phyloP scores from a whole-genome alignment of 2,797 vertebrate species.

The Sebastiscus tertius region DNA sequence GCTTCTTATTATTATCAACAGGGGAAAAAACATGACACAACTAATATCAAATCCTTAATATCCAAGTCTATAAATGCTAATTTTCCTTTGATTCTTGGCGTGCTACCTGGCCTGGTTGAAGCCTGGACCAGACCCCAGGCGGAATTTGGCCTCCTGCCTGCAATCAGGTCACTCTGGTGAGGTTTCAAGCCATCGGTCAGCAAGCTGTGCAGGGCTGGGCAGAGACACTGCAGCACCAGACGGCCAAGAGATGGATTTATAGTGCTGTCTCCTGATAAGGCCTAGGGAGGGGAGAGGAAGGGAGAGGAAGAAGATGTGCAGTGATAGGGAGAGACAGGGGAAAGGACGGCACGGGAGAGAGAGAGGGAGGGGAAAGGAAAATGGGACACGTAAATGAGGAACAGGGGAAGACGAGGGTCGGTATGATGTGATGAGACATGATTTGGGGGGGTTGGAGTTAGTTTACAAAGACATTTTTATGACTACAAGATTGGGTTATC shows the following conservation, averaged over 20 bases:
- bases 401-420: background rate
- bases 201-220: conserved; percentile 89
- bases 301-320: conserved; percentile 36
- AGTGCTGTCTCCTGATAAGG: conserved; percentile 93
- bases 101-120: conserved; percentile 88
- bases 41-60: background rate
- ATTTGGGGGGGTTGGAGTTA: conserved; percentile 32
- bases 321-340: conserved; percentile 33
- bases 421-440: conserved; percentile 21
- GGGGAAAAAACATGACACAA: background rate
- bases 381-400: conserved; percentile 17
- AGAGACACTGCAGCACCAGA: conserved; percentile 91
- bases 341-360: conserved; percentile 20
- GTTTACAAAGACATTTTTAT: conserved; percentile 32
- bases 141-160: conserved; percentile 91
- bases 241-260: conserved; percentile 93
- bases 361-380: conserved; percentile 19
- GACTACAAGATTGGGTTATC: conserved; percentile 44
- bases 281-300: conserved; percentile 72
- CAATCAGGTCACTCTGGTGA: conserved; percentile 94
- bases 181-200: conserved; percentile 93
- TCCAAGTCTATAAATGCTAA: background rate
- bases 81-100: background rate
- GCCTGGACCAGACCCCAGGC: conserved; percentile 94
- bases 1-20: conserved; percentile 25